Evolutionary conservation across 1,140 invertebrate genomes (phyloP), one percentile per base, ranked within the genome.

Genomic region (Drosophila busckii): DNA sequence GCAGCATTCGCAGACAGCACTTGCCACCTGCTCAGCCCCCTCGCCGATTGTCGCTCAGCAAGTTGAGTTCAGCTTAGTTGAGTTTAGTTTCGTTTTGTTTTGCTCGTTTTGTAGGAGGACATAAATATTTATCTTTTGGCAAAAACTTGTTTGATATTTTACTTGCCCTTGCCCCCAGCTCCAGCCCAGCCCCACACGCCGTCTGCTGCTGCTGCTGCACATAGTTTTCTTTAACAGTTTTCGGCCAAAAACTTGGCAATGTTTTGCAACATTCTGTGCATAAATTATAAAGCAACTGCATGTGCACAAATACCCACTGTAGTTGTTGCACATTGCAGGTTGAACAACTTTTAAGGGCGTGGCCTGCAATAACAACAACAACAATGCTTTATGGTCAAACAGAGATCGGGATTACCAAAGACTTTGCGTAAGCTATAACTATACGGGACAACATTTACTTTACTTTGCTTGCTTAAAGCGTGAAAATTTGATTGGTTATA

Each of bases 101-200:
- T 17, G 15, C 64, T 42, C 42, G 31, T 40, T 34, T 58, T 60
- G 65, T 75, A 83, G 75, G 70, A 83, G 75, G 76, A 83, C 75
- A 83, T 82, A 82, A 82, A 82, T 82, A 82, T 82, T 82, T 82
- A 82, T 82, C 76, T 82, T 82, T 82, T 82, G 76, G 75, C 76
- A 82, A 59, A 73, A 80, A 82, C 69, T 82, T 83, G 70, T 70
- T 75, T 82, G 76, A 82, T 80, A 80, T 80, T 80, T 80, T 71
- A 67, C 64, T 54, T 29, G 54, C 41, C 22, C 34, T 29, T 4
- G 7, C 9, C n/a, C 9, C 12, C 23, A 3, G n/a, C n/a, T n/a
- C n/a, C n/a, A n/a, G n/a, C n/a, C n/a, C n/a, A n/a, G n/a, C n/a
- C n/a, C n/a, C n/a, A n/a, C n/a, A n/a, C n/a, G n/a, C n/a, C n/a